Percentiles rank a stretch among this genome's conserved stretches.
Conservation (phyloP, 2,888 invertebrate genomes). For the Pegoplata infirma region DNA sequence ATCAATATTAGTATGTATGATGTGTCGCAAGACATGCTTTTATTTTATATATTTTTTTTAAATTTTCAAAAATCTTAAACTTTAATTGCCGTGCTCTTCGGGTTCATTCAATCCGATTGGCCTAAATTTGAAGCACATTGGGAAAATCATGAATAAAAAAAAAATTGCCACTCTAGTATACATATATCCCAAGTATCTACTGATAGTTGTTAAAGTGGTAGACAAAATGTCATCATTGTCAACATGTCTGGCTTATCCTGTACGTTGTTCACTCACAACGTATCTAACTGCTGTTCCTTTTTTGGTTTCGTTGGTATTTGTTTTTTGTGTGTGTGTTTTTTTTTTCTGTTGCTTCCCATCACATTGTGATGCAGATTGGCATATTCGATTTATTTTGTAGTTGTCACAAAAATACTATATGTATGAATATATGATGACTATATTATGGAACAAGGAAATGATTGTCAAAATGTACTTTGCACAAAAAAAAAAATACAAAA, state of each 20-base stretch:
- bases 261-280: constrained; percentile 49
- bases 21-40: too few species aligned
- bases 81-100: too few species aligned
- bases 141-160: too few species aligned
- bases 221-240: constrained; percentile 63
- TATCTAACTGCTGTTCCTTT: constrained; percentile 32
- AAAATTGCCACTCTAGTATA: too few species aligned
- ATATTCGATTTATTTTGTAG: constrained; percentile 65
- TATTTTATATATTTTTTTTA: too few species aligned
- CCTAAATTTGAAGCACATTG: too few species aligned
- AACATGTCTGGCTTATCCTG: constrained; percentile 60
- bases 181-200: constrained; percentile 1
- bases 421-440: constrained; percentile 56
- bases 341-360: constrained; percentile 23
- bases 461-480: constrained; percentile 44
- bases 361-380: constrained; percentile 62
- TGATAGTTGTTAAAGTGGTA: constrained; percentile 55
- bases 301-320: neutral
- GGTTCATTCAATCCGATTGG: too few species aligned
- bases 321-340: constrained; percentile 14
- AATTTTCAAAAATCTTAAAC: too few species aligned
- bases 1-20: too few species aligned
- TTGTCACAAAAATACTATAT: constrained; percentile 50
- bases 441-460: constrained; percentile 51
- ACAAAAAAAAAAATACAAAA: neutral